A percentile compares a stretch with the other conserved stretches of the same genome.
phyloP scores from a whole-genome alignment of 2,113 vertebrate genomes.

The mouse (Mus musculus) region GRCm39 chr1:136800001-136800500 shows the following conservation, averaged over 20 bases:
- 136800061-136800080: neutral
- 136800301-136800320: no score
- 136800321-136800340: no score
- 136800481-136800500: no score
- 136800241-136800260: neutral
- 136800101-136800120: neutral
- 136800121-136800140: neutral
- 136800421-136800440: no score
- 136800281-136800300: no score
- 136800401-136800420: no score
- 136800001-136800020: neutral
- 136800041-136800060: accelerated
- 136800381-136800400: no score
- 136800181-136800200: conserved; percentile 7
- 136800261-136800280: no score
- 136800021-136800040: neutral
- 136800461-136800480: neutral
- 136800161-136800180: neutral
- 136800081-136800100: neutral
- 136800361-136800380: no score
- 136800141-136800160: neutral
- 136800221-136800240: neutral
- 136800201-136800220: neutral
- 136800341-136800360: no score
- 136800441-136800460: no score